Base-by-base conservation (phyloP, 2,797 vertebrate species). In the Leptoclinus maculatus region DNA sequence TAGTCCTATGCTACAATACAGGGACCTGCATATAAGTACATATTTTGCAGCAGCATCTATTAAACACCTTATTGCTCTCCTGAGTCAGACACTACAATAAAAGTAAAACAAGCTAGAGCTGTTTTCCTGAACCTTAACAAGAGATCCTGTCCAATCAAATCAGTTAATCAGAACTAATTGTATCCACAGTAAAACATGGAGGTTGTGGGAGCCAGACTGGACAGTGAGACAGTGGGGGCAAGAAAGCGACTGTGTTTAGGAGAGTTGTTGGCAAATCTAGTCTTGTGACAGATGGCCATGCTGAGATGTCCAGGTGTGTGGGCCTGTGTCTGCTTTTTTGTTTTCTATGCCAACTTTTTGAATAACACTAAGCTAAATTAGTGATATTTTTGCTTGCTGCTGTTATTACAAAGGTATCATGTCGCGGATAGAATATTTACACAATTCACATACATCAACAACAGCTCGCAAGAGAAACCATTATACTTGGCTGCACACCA, bases 211-310 rank as follows among this genome's bases (percentile, higher is more conserved):
- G 76, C 41, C 43, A 72, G 64, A 83, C 80, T 47, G 79, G 64
- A 78, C 77, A 2, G 21, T 27, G 53, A 81, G 71, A 63, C 79
- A 36, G 73, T 1, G 69, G 87, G 69, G 73, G 76, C 59, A 70
- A 74, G 57, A 82, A 66, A 73, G 56, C 51, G 34, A 63, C 75
- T 78, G 76, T 76, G 80, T 77, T 80, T 77, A 80, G 66, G 63
- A 75, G 79, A 82, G 66, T 56, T 56, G 74, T 57, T 91, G 87
- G 88, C 88, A 73, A 45, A 29, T 47, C 57, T 23, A 38, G 39
- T 39, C 29, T 43, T 38, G 58, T 54, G 76, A 83, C 92, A 94
- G 91, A 94, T 94, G 94, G 92, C 82, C 27, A 23, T 43, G 65
- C 4, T 5, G 56, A 66, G 78, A 78, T 19, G 76, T 86, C 72